Base-by-base conservation (phyloP, 2,113 vertebrate species). In the Picathartes gymnocephalus region DNA sequence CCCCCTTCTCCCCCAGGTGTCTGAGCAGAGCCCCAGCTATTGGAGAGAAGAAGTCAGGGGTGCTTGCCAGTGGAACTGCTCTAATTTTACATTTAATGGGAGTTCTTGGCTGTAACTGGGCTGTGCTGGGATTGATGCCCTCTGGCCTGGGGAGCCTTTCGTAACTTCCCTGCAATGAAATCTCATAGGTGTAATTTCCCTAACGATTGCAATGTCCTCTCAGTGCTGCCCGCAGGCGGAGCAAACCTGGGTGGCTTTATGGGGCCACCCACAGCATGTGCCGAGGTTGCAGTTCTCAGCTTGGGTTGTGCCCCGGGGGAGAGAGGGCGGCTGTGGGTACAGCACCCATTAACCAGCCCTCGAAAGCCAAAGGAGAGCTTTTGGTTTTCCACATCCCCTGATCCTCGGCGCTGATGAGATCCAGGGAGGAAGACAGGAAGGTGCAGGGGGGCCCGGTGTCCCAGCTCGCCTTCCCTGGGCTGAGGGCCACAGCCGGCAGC, bases 241-340 rank as follows among this genome's bases (percentile, higher is more conserved):
- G 42, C 39, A 85, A 82, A 62, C 24, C 53, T 0, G 2, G 9
- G 40, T 1, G 9, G 45, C 30, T 78, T 70, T 40, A 4, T 5
- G 1, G 6, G 58, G 56, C 77, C 2, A 10, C 72, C 71, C 0
- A 0, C 31, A 24, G 37, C 1, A 0, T 37, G 72, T 27, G 5
- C 45, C 0, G 6, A 64, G 58, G 28, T 61, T 51, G 35, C 48
- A 22, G 64, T 8, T 78, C 50, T 87, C 64, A 42, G 54, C 58
- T 48, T 11, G 4, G 39, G 21, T 13, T 45, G 28, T 17, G 10
- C 82, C 37, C 31, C 1, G 0, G 14, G 24, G 30, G 7, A 35
- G 9, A 35, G 14, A 5, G 27, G 5, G 16, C 1, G 0, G 35
- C 15, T 70, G 47, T 60, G 31, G 4, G n/a, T 61, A 3, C 64